phyloP scores from a whole-genome alignment of 1,140 invertebrate genomes.

The Aphis gossypii region DNA sequence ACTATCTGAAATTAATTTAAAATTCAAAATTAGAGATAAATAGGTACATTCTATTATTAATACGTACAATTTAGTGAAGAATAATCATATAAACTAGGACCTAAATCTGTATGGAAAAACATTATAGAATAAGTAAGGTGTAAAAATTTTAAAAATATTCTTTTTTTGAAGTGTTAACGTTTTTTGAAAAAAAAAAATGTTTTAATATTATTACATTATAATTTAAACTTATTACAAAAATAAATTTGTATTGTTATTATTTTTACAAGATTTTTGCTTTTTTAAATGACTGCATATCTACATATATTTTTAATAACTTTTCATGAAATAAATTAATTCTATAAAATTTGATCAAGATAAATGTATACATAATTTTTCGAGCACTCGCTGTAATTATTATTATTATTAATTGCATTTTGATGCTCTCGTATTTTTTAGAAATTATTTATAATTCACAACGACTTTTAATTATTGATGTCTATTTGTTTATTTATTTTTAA shows the following conservation, averaged over 20 bases:
- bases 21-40: not conserved
- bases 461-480: not conserved
- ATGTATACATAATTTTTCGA: too few relatives aligned
- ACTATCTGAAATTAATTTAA: not conserved
- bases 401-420: not conserved
- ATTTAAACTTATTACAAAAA: too few relatives aligned
- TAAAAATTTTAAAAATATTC: not conserved
- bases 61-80: not conserved
- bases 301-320: too few relatives aligned
- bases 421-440: not conserved
- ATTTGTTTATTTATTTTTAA: not conserved
- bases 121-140: too few relatives aligned
- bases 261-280: not conserved
- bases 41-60: not conserved
- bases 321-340: too few relatives aligned
- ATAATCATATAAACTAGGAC: not conserved
- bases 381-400: not conserved
- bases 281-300: not conserved
- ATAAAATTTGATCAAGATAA: too few relatives aligned
- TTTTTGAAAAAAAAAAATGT: not conserved
- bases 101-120: too few relatives aligned
- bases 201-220: not conserved
- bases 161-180: not conserved
- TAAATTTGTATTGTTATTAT: too few relatives aligned
- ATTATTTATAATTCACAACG: not conserved